These are phyloP conservation scores for Philereme transversata DNA, from an alignment of 2,888 invertebrate genomes.

Conservation along the genomic window DNA sequence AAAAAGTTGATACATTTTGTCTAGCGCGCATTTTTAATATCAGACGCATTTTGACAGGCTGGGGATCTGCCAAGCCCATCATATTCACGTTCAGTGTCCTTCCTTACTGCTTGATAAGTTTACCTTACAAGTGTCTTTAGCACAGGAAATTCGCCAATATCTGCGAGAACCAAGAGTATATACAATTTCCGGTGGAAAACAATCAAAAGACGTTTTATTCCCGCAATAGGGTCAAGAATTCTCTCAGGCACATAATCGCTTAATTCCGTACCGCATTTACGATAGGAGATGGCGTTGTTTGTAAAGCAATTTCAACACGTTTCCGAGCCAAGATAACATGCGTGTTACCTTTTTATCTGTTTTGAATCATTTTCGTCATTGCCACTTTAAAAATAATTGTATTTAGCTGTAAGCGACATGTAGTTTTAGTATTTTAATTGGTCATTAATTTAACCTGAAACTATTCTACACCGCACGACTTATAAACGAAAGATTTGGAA, in stretches of 20 bases:
- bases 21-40: too few species aligned
- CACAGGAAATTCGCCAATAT: conserved; percentile 42
- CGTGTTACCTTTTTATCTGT: conserved; percentile 4
- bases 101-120: background rate
- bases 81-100: background rate
- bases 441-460: too few species aligned
- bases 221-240: conserved; percentile 44
- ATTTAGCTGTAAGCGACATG: too few species aligned
- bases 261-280: conserved; percentile 26
- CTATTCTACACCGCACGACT: too few species aligned
- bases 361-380: background rate
- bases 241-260: conserved; percentile 26
- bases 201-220: conserved; percentile 37
- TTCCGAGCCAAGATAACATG: conserved; percentile 15
- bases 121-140: conserved; percentile 9
- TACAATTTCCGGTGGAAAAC: conserved; percentile 47
- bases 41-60: too few species aligned
- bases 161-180: conserved; percentile 40
- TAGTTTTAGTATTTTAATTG: too few species aligned
- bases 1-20: too few species aligned
- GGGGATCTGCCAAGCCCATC: too few species aligned
- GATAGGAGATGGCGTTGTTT: conserved; percentile 4
- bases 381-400: too few species aligned
- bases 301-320: conserved; percentile 5
- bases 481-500: too few species aligned